A percentile compares a stretch with the other conserved stretches of the same genome.
These are phyloP conservation scores for Chromobotia macracanthus DNA, from an alignment of 2,797 vertebrate species.

Conservation along the genomic window DNA sequence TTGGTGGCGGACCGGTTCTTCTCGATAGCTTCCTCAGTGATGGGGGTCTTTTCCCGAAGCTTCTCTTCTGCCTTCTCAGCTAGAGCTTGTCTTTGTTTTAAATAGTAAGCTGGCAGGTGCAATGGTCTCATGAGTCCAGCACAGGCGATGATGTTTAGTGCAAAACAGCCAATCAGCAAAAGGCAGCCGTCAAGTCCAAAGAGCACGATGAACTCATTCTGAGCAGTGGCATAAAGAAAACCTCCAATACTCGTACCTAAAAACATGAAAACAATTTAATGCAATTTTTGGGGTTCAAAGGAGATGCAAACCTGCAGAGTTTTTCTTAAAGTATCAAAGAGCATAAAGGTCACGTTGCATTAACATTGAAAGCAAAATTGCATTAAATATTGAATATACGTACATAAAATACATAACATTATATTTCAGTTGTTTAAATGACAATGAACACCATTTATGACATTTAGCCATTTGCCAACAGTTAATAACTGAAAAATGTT, in stretches of 20 bases:
- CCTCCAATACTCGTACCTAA: constrained; percentile 85
- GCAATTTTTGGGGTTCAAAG: background rate
- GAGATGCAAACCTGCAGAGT: too few species aligned
- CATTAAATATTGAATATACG: too few species aligned
- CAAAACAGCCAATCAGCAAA: constrained; percentile 83
- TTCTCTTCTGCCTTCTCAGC: constrained; percentile 74
- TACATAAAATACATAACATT: too few species aligned
- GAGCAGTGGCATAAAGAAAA: constrained; percentile 85
- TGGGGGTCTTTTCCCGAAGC: constrained; percentile 47
- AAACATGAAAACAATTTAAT: background rate
- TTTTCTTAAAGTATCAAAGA: too few species aligned
- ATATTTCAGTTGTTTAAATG: too few species aligned
- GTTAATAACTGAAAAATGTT: too few species aligned
- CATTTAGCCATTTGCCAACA: too few species aligned
- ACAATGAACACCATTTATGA: too few species aligned
- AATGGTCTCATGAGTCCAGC: constrained; percentile 86
- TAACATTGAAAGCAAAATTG: too few species aligned
- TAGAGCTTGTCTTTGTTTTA: constrained; percentile 71
- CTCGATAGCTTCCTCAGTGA: constrained; percentile 37
- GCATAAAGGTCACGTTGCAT: too few species aligned
- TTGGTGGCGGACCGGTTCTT: constrained; percentile 41
- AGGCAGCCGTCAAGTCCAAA: constrained; percentile 86
- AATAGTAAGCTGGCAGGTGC: constrained; percentile 64
- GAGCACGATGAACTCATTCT: constrained; percentile 79
- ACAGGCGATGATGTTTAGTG: constrained; percentile 86